Evolutionary conservation across 1,140 invertebrate species (phyloP), one percentile per base, ranked within the genome.

Genomic region (Chionoecetes opilio): DNA sequence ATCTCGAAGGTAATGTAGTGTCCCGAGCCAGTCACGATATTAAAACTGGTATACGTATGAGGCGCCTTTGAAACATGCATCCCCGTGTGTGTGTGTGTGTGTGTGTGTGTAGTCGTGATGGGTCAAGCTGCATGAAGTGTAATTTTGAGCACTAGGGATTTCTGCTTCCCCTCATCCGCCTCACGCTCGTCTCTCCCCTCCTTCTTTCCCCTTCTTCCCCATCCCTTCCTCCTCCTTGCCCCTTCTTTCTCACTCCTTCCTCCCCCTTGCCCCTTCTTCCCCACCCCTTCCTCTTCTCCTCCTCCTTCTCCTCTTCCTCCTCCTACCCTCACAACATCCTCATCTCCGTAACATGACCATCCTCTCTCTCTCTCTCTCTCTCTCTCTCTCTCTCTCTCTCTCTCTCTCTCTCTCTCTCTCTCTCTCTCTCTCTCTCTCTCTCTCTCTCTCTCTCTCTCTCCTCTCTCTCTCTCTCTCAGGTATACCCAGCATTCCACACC

Each of bases 361-460:
- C 21, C 17, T 63, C 53, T 63, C 53, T 63, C 53, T 63, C 53
- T 63, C 53, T 63, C 53, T 63, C 53, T 63, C 53, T 63, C 53
- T 63, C 53, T 63, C 63, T 75, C 63, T 75, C 63, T 75, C 63
- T 75, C 63, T 75, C 63, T 75, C 63, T 75, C 63, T 75, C 63
- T 75, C 63, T 75, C 63, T 75, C 63, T 75, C 63, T 75, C 63
- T 75, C 21, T 75, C 63, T 75, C 63, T 75, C 63, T 75, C 63
- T 75, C 63, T 75, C 63, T 75, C 63, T 46, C 41, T 75, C 21
- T 53, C 21, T 75, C 63, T 75, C 63, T 75, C 63, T 75, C 63
- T 75, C 63, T 75, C 63, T 75, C 63, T 75, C 63, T 75, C 63
- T 75, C 63, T 75, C 63, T 75, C 63, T 75, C 21, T 75, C 63